Conservation (phyloP, 2,888 invertebrate genomes). For the Ephialtes manifestator region DNA sequence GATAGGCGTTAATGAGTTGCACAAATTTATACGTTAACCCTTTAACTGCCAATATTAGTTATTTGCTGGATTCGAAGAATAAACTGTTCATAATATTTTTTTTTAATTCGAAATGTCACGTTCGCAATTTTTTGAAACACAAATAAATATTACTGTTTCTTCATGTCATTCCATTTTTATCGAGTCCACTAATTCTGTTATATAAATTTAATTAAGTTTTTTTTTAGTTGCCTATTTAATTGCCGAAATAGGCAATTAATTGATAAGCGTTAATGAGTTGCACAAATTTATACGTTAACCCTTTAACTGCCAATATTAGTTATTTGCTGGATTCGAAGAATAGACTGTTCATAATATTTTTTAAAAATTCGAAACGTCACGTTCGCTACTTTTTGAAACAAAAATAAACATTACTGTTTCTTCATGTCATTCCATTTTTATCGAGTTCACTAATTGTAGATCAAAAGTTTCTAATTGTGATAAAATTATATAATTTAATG, state of each 20-base stretch:
- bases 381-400: neutral
- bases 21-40: neutral
- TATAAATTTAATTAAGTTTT: neutral
- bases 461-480: neutral
- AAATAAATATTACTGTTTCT: neutral
- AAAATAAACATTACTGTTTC: neutral
- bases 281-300: neutral
- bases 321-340: too few relatives aligned
- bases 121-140: neutral
- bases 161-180: neutral
- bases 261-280: neutral
- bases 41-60: too few relatives aligned
- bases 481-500: too few relatives aligned
- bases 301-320: too few relatives aligned
- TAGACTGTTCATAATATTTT: neutral
- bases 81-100: too few relatives aligned
- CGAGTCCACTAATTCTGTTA: neutral
- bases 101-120: constrained; percentile 7
- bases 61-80: too few relatives aligned
- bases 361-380: neutral
- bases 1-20: neutral
- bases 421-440: neutral
- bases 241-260: too few relatives aligned
- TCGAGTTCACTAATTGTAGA: neutral
- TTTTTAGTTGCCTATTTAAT: too few relatives aligned